Conservation (phyloP, 1,140 invertebrate genomes). For the Drosophila bocqueti region DNA sequence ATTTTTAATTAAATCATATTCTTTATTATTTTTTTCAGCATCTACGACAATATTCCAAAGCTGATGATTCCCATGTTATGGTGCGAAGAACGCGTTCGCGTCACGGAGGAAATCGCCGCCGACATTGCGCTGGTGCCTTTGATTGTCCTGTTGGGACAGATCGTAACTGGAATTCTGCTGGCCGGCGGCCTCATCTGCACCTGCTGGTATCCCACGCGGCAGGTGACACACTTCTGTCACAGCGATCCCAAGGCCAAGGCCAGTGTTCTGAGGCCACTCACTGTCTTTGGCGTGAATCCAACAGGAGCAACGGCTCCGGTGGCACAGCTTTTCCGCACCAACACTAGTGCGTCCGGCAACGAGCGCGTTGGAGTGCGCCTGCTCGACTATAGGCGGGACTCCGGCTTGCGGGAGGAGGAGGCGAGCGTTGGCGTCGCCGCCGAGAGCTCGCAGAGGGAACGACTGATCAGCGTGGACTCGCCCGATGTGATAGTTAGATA, state of each 20-base stretch:
- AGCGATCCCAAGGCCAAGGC: constrained; percentile 76
- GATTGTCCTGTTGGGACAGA: constrained; percentile 75
- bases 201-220: constrained; percentile 80
- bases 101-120: constrained; percentile 86
- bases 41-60: constrained; percentile 88
- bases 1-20: not conserved
- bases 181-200: constrained; percentile 74
- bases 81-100: constrained; percentile 89
- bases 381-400: constrained; percentile 66
- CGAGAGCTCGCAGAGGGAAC: constrained; percentile 44
- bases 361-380: constrained; percentile 67
- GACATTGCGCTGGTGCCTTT: constrained; percentile 69
- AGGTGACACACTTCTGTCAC: constrained; percentile 67
- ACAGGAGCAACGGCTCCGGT: constrained; percentile 1
- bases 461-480: constrained; percentile 44
- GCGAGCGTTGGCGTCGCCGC: constrained; percentile 1
- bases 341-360: constrained; percentile 21
- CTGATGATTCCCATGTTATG: constrained; percentile 92
- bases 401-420: constrained; percentile 33
- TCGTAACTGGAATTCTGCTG: constrained; percentile 70
- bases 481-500: constrained; percentile 78
- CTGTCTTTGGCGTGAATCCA: constrained; percentile 37
- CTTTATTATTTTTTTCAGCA: constrained; percentile 85
- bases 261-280: constrained; percentile 56
- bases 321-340: constrained; percentile 29